Evolutionary conservation across 2,888 invertebrate species (phyloP).

Genomic region (Agrotis exclamationis): DNA sequence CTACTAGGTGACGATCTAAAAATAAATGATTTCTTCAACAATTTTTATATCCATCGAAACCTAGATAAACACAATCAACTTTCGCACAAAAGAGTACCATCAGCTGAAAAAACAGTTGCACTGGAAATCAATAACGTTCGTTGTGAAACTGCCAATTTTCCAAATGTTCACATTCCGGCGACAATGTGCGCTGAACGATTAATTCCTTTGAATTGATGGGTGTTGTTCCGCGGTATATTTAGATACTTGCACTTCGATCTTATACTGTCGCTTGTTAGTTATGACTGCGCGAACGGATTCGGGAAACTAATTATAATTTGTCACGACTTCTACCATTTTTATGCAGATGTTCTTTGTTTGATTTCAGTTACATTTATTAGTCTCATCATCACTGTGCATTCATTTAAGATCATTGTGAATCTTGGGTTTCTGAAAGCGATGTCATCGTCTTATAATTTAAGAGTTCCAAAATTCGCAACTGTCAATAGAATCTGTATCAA

Average conservation of each 20-base stretch:
- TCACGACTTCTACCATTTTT: not conserved
- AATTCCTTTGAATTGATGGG: slow-evolving; percentile 53
- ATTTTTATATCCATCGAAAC: not conserved
- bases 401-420: not conserved
- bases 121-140: slow-evolving; percentile 35
- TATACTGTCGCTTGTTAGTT: slow-evolving; percentile 29
- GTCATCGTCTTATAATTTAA: not conserved
- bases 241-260: slow-evolving; percentile 56
- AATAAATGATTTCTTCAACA: not conserved
- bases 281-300: slow-evolving; percentile 46
- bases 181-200: slow-evolving; percentile 40
- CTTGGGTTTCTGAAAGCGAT: too few species aligned
- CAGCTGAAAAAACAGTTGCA: slow-evolving; percentile 27
- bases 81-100: not conserved
- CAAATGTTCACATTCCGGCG: slow-evolving; percentile 41
- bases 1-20: not conserved
- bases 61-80: not conserved
- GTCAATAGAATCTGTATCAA: not conserved
- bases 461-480: not conserved
- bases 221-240: slow-evolving; percentile 46
- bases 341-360: not conserved
- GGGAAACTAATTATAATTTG: slow-evolving; percentile 23
- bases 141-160: slow-evolving; percentile 51
- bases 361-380: not conserved
- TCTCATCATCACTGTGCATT: too few species aligned